Conservation (phyloP, 1,140 invertebrate species). For the Cylas formicarius region DNA sequence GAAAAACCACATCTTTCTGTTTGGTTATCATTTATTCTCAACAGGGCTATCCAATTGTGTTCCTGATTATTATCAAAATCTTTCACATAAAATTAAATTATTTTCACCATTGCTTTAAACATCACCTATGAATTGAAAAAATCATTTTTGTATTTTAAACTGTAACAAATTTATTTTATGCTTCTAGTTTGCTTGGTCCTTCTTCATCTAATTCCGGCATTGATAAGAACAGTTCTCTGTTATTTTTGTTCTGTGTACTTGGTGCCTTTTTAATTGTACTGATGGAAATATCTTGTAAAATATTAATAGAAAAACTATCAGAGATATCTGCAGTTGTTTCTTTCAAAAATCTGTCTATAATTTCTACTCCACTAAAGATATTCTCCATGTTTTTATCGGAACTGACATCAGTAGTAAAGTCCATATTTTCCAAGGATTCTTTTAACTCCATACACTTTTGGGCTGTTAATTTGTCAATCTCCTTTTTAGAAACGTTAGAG, state of each 20-base stretch:
- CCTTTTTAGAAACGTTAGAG: conserved; percentile 7
- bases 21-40: too few relatives aligned
- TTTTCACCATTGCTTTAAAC: too few relatives aligned
- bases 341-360: conserved; percentile 19
- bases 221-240: conserved; percentile 32
- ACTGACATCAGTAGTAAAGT: conserved; percentile 21
- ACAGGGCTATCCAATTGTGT: too few relatives aligned
- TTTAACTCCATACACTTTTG: conserved; percentile 18
- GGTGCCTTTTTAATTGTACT: conserved; percentile 6
- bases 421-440: conserved; percentile 25
- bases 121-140: too few relatives aligned
- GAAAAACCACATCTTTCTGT: too few relatives aligned
- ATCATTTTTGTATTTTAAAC: too few relatives aligned
- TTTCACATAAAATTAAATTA: too few relatives aligned
- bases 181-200: conserved; percentile 24
- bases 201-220: conserved; percentile 38
- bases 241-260: conserved; percentile 3
- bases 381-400: conserved; percentile 15
- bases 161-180: conserved; percentile 16
- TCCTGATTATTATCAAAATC: too few relatives aligned
- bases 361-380: conserved; percentile 17
- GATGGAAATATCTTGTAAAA: too few relatives aligned
- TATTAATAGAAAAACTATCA: too few relatives aligned
- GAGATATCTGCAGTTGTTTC: conserved; percentile 20
- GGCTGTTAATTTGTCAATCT: conserved; percentile 10